Evolutionary conservation across 2,797 vertebrate genomes (phyloP).

Genomic region (Enoplosus armatus): DNA sequence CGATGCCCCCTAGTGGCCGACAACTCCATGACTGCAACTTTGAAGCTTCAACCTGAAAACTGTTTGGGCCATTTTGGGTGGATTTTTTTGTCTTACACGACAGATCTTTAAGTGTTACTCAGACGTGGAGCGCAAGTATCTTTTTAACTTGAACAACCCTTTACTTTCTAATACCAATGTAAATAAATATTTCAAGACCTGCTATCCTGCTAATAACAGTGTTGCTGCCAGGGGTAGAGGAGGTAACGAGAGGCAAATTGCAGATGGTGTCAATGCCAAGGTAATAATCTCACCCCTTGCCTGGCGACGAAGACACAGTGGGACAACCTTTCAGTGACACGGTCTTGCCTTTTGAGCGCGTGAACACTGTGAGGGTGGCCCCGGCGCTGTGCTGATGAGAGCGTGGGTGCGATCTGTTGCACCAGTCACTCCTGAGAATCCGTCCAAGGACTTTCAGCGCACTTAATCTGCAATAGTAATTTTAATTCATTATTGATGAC

Average conservation of each 20-base stretch:
- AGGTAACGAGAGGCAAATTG: neutral
- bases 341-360: neutral
- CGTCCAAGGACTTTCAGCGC: neutral
- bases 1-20: neutral
- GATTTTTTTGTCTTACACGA: neutral
- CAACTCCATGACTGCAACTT: neutral
- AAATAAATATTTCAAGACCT: neutral
- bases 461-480: neutral
- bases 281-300: neutral
- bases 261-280: neutral
- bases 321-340: constrained; percentile 8
- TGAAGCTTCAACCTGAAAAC: neutral
- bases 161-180: neutral
- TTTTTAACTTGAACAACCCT: neutral
- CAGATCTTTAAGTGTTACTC: constrained; percentile 5
- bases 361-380: neutral
- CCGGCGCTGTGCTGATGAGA: neutral
- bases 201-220: no score
- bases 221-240: neutral
- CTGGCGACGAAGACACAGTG: constrained; percentile 15
- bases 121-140: neutral
- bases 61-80: neutral
- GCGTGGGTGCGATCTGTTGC: neutral
- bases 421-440: constrained; percentile 5
- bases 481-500: constrained; percentile 52